Evolutionary conservation across 2,888 invertebrate genomes (phyloP).

Genomic region (Ochlodes sylvanus): DNA sequence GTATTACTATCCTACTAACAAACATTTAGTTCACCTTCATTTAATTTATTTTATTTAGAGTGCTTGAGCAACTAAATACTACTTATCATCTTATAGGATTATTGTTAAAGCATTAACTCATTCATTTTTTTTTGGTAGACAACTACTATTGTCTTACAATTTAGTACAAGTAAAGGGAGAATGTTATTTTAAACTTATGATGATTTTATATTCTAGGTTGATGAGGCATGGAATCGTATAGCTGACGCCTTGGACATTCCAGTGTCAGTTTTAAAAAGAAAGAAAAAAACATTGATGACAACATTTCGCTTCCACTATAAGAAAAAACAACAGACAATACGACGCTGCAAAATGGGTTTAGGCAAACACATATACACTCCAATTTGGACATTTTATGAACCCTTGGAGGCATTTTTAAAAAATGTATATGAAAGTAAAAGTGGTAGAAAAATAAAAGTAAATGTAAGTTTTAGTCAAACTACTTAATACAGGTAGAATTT

Average conservation of each 20-base stretch:
- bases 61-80: too few species aligned
- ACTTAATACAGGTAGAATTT: background rate
- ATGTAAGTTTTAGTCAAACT: slow-evolving; percentile 15
- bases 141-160: too few species aligned
- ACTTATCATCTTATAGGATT: too few species aligned
- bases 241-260: slow-evolving; percentile 31
- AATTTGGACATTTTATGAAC: slow-evolving; percentile 34
- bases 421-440: slow-evolving; percentile 33
- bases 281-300: slow-evolving; percentile 35
- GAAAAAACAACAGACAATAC: slow-evolving; percentile 22
- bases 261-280: slow-evolving; percentile 36
- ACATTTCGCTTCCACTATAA: slow-evolving; percentile 35
- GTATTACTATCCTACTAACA: background rate
- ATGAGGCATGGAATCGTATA: slow-evolving; percentile 32
- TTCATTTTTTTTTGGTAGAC: too few species aligned
- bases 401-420: slow-evolving; percentile 26
- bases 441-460: slow-evolving; percentile 33
- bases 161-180: too few species aligned
- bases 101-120: too few species aligned
- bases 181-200: too few species aligned
- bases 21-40: too few species aligned
- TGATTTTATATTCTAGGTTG: slow-evolving; percentile 21
- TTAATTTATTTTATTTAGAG: too few species aligned
- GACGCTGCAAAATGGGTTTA: slow-evolving; percentile 26
- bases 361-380: slow-evolving; percentile 36